Conservation (phyloP, 37 sponge, comb jelly and placozoan genomes). For the Cliona cf. orientalis region DNA sequence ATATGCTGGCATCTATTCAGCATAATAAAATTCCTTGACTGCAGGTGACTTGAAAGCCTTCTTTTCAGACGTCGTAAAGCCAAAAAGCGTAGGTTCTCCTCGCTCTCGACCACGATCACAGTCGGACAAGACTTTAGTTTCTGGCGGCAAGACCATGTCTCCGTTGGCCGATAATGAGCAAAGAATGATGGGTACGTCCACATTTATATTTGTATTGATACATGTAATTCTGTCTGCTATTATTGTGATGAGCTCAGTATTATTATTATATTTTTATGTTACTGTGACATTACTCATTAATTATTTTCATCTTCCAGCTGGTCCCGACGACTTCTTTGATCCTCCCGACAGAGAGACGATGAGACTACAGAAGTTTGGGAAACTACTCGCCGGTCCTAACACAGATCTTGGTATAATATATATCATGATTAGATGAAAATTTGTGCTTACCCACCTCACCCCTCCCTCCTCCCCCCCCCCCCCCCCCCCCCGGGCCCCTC, state of each 20-base stretch:
- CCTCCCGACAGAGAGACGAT: constrained; percentile 79
- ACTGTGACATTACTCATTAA: no score
- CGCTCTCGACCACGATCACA: neutral
- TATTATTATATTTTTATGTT: no score
- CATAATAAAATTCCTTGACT: neutral
- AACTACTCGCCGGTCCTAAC: constrained; percentile 85
- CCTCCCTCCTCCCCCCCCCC: neutral
- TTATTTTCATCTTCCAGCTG: no score
- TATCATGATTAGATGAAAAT: neutral
- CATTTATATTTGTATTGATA: no score
- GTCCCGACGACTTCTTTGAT: constrained; percentile 51
- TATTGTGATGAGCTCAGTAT: no score
- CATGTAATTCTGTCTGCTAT: no score
- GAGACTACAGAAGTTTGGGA: constrained; percentile 87
- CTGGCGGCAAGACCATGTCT: no score
- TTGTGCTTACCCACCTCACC: neutral
- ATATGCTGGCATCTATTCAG: neutral
- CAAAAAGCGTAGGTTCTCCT: neutral
- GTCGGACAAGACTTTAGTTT: neutral
- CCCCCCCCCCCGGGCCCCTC: constrained; percentile 2
- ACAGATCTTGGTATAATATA: constrained; percentile 71
- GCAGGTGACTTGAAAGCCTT: constrained; percentile 27
- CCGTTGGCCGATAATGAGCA: no score
- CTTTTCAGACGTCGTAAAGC: constrained; percentile 41
- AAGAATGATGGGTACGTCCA: no score